Percentiles rank a stretch among this genome's conserved stretches.
Conservation (phyloP, 1,140 invertebrate genomes). For the Papilio aristodemus region DNA sequence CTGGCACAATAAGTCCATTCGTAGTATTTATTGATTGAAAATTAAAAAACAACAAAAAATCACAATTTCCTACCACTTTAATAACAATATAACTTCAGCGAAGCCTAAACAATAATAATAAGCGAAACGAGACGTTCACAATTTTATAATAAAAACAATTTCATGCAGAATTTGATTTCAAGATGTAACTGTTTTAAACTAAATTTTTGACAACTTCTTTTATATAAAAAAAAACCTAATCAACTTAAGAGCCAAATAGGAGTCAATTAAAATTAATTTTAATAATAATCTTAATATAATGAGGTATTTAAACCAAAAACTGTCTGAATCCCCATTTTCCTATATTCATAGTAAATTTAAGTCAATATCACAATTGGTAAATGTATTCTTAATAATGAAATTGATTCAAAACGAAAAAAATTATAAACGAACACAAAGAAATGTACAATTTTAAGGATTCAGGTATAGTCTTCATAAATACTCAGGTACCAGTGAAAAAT, state of each 20-base stretch:
- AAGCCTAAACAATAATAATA: slow-evolving; percentile 77
- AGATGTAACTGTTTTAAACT: slow-evolving; percentile 36
- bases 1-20: slow-evolving; percentile 35
- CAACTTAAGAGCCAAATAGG: slow-evolving; percentile 20
- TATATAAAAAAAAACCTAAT: not conserved
- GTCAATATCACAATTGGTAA: too few species aligned
- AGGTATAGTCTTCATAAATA: too few species aligned
- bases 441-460: too few species aligned
- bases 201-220: not conserved
- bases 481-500: too few species aligned
- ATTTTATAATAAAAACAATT: slow-evolving; percentile 43
- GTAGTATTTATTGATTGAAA: slow-evolving; percentile 14
- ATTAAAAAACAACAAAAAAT: slow-evolving; percentile 28
- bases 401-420: too few species aligned
- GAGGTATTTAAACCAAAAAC: too few species aligned
- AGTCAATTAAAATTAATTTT: not conserved
- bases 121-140: slow-evolving; percentile 60
- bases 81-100: slow-evolving; percentile 49
- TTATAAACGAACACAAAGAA: too few species aligned
- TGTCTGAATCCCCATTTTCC: too few species aligned
- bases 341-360: too few species aligned
- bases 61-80: slow-evolving; percentile 29
- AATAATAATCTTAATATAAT: too few species aligned
- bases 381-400: too few species aligned
- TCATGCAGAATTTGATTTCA: slow-evolving; percentile 59